Percentiles rank a stretch among this genome's conserved stretches.
phyloP scores from a whole-genome alignment of 2,888 invertebrate genomes.

The Nymphalis polychloros region DNA sequence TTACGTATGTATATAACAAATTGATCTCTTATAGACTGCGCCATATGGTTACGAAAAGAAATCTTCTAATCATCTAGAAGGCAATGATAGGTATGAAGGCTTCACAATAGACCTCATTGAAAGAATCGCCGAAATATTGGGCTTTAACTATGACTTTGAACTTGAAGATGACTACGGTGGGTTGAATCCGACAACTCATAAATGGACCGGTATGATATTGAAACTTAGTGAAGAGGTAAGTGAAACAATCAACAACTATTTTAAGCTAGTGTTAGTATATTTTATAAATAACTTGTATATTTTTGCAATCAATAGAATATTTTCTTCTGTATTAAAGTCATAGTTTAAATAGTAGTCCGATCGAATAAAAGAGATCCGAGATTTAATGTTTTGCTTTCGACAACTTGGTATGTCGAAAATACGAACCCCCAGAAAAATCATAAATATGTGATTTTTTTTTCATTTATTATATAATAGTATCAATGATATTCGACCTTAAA shows the following conservation, averaged over 20 bases:
- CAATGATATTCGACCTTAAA: no score
- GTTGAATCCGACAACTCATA: conserved; percentile 61
- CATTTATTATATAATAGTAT: no score
- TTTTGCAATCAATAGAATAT: no score
- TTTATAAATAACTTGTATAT: background rate
- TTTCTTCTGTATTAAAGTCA: no score
- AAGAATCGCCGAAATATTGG: conserved; percentile 86
- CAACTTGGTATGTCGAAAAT: no score
- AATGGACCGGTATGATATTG: conserved; percentile 87
- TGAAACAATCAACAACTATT: background rate
- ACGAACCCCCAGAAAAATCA: no score
- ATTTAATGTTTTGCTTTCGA: no score
- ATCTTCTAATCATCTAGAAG: conserved; percentile 82
- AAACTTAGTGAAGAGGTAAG: conserved; percentile 85
- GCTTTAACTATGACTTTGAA: conserved; percentile 91
- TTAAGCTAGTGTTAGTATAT: background rate
- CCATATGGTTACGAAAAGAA: conserved; percentile 93
- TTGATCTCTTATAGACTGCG: conserved; percentile 74
- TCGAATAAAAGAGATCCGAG: no score
- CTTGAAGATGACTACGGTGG: conserved; percentile 86
- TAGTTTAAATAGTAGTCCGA: no score
- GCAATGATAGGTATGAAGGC: conserved; percentile 93
- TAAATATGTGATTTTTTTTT: no score
- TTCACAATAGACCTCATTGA: conserved; percentile 93
- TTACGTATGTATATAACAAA: no score